Percentiles rank a stretch among this genome's conserved stretches.
Conservation (phyloP, 2,888 invertebrate species). For the Unio pictorum region DNA sequence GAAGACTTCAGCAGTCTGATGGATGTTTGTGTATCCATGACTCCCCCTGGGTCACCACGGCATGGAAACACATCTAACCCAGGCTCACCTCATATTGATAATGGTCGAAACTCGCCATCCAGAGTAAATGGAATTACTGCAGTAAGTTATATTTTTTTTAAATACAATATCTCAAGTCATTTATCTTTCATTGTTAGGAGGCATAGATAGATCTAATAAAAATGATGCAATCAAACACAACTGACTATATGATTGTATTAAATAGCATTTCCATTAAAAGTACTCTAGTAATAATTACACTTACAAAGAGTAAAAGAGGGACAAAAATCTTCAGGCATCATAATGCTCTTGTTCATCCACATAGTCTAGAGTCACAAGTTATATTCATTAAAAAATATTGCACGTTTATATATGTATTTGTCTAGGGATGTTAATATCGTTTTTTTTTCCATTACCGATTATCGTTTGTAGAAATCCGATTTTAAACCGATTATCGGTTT, state of each 20-base stretch:
- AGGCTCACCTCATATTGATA: constrained; percentile 51
- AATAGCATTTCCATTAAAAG: no score
- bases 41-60: constrained; percentile 35
- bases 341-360: neutral
- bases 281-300: constrained; percentile 2
- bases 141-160: constrained; percentile 23
- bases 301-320: neutral
- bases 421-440: no score
- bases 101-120: constrained; percentile 50
- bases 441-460: no score
- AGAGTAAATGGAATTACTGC: constrained; percentile 48
- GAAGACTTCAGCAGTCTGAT: constrained; percentile 44
- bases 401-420: no score
- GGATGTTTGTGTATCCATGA: constrained; percentile 51
- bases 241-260: no score
- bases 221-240: no score
- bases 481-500: no score
- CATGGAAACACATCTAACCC: constrained; percentile 44
- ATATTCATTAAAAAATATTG: no score
- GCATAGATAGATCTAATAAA: no score
- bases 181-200: no score
- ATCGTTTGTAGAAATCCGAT: no score
- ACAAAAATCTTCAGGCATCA: neutral
- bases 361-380: no score
- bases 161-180: neutral